Base-by-base conservation (phyloP, 2,113 vertebrate species). In the Epinephelus moara region DNA sequence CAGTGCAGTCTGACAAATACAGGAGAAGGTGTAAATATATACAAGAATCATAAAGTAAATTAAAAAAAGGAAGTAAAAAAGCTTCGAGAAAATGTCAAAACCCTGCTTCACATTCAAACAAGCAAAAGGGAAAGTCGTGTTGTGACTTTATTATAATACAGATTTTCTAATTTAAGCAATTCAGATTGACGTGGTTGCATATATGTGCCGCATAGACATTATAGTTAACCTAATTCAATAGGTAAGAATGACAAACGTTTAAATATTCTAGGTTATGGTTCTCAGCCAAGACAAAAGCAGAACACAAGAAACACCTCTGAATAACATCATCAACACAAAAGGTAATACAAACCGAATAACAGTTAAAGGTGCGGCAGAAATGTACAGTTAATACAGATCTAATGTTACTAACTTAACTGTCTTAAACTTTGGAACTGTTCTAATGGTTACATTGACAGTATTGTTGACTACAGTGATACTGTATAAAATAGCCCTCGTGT, bases 1-100 rank as follows among this genome's bases (percentile, higher is more conserved):
- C 6, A 75, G 7, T 50, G 50, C 23, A 76, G 70, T 63, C 0
- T 50, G 2, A 52, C 1, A 69, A 78, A 73, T 33, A 60, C 19
- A 56, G 12, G 23, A n/a, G 3, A 0, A 10, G 52, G 13, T 78
- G 6, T 37, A 68, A 77, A 81, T 71, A 67, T 78, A 79, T 52
- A 75, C 19, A 61, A 63, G 0, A 23, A 49, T 17, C 9, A 37
- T 4, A 69, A 53, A 23, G 18, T 6, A 6, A 73, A 30, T 11
- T 10, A 40, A 75, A 70, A 70, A 55, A 50, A 70, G 2, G 1
- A n/a, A 55, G n/a, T 9, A 47, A 53, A 62, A 18, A 33, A 11
- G 4, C 2, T 18, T 30, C 0, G 14, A 59, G 1, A 50, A 80
- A 63, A 62, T 19, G 53, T 25, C 4, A n/a, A 75, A 64, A 45